These are phyloP conservation scores for Orthonevra nobilis DNA, from an alignment of 2,888 invertebrate species.

Conservation along the genomic window DNA sequence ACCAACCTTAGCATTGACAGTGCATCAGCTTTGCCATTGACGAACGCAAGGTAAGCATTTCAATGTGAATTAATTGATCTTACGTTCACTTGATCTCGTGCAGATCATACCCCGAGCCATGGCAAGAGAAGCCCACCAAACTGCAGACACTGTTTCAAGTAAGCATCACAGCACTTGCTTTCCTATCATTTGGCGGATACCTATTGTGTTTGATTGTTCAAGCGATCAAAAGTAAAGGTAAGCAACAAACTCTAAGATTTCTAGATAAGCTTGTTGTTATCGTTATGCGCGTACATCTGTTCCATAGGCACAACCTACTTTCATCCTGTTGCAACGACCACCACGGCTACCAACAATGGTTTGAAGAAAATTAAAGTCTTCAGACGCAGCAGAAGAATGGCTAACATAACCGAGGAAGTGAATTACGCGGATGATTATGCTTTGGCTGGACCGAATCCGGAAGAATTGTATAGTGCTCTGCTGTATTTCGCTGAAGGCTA, in stretches of 20 bases:
- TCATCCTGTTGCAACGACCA: slow-evolving; percentile 76
- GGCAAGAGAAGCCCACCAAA: slow-evolving; percentile 82
- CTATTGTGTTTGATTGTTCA: slow-evolving; percentile 88
- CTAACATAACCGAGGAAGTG: slow-evolving; percentile 25
- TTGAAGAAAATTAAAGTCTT: slow-evolving; percentile 78
- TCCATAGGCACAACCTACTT: slow-evolving; percentile 78
- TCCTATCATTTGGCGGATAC: slow-evolving; percentile 92
- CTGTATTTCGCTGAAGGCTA: slow-evolving; percentile 80
- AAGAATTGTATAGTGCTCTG: slow-evolving; percentile 79
- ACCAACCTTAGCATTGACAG: slow-evolving; percentile 33
- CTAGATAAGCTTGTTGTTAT: too few species aligned
- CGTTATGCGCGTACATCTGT: too few species aligned
- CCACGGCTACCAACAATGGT: slow-evolving; percentile 72
- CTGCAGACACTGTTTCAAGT: slow-evolving; percentile 88
- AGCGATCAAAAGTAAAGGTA: slow-evolving; percentile 85
- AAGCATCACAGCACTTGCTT: slow-evolving; percentile 89
- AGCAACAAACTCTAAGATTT: slow-evolving; percentile 71
- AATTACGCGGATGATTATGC: slow-evolving; percentile 76
- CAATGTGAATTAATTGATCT: slow-evolving; percentile 18
- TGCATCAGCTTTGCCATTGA: slow-evolving; percentile 75
- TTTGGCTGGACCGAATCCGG: slow-evolving; percentile 75
- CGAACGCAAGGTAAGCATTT: slow-evolving; percentile 73
- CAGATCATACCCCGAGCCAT: slow-evolving; percentile 72
- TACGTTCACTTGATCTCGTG: slow-evolving; percentile 30
- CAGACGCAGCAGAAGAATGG: slow-evolving; percentile 73